Conservation (phyloP, 2,888 invertebrate genomes). For the Synergus gifuensis region DNA sequence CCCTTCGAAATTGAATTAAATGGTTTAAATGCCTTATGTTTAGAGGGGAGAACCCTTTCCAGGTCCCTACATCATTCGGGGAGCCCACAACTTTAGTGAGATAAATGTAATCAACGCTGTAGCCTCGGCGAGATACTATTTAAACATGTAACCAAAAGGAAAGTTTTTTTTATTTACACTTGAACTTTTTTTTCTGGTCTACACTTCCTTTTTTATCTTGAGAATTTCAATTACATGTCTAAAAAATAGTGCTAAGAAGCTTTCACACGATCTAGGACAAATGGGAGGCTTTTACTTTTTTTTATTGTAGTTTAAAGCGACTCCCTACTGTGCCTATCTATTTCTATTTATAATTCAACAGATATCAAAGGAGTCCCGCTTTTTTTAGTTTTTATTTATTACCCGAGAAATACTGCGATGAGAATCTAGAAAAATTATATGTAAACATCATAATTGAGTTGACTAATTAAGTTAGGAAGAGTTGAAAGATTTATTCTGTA, state of each 20-base stretch:
- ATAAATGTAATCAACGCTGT: constrained; percentile 76
- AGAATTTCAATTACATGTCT: constrained; percentile 54
- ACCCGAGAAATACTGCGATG: constrained; percentile 10
- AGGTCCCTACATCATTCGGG: constrained; percentile 60
- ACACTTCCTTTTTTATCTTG: constrained; percentile 48
- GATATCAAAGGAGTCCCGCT: constrained; percentile 17
- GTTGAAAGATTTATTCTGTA: neutral
- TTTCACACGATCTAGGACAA: constrained; percentile 21
- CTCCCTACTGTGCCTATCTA: constrained; percentile 26
- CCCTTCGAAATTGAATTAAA: constrained; percentile 74
- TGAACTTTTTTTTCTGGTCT: constrained; percentile 43
- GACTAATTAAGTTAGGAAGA: constrained; percentile 2
- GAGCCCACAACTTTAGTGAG: constrained; percentile 67
- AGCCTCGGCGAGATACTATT: constrained; percentile 67
- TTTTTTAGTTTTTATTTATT: constrained; percentile 33
- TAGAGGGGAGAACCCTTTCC: constrained; percentile 57
- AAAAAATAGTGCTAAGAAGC: neutral
- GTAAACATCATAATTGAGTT: constrained; percentile 13
- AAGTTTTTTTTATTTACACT: constrained; percentile 64
- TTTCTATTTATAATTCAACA: constrained; percentile 36
- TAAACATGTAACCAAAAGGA: constrained; percentile 59
- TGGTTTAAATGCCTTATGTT: constrained; percentile 76
- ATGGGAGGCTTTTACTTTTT: neutral
- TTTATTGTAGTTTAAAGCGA: neutral
- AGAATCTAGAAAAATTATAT: neutral